Evolutionary conservation across 1,140 invertebrate genomes (phyloP), one percentile per base, ranked within the genome.

Genomic region (Drosophila kepulauana): DNA sequence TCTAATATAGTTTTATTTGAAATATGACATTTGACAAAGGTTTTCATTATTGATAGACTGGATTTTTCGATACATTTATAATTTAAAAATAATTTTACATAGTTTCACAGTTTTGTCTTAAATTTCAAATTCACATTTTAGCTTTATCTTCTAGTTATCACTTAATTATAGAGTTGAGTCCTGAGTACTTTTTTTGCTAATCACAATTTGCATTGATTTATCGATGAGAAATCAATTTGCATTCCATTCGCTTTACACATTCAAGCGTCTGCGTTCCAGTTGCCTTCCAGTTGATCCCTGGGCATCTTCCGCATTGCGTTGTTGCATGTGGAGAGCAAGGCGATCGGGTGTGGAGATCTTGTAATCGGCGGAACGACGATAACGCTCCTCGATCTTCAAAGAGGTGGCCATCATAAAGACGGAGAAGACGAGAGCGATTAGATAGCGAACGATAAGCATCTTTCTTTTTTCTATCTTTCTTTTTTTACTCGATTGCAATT

Each of bases 281-380:
- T 64, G 35, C 28, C 13, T 62, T 11, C 35, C 11, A 10, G 30
- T 6, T 33, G 30, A 0, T 33, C 30, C 30, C 5, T 54, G 4
- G 13, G 13, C 16, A 16, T 15, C n/a, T 2, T n/a, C n/a, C n/a
- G n/a, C n/a, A n/a, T n/a, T n/a, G n/a, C n/a, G n/a, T n/a, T 57
- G 49, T 3, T 78, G 35, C 84, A 88, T 88, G 43, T 78, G 81
- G 38, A 87, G 46, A 5, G 84, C 84, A 45, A 87, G 30, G 3
- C 84, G 85, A 81, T 88, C 78, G n/a, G 84, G 84, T 5, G 84
- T 88, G 41, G 84, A 88, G 66, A 88, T 88, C 71, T 88, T 88
- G 35, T 73, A 76, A 46, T 79, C 78, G 5, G 33, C 28, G 10
- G 59, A 45, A 1, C 74, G 67, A 6, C 67, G 63, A 7, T 59